Evolutionary conservation across 2,888 invertebrate species (phyloP).

Genomic region (Nomada flava): DNA sequence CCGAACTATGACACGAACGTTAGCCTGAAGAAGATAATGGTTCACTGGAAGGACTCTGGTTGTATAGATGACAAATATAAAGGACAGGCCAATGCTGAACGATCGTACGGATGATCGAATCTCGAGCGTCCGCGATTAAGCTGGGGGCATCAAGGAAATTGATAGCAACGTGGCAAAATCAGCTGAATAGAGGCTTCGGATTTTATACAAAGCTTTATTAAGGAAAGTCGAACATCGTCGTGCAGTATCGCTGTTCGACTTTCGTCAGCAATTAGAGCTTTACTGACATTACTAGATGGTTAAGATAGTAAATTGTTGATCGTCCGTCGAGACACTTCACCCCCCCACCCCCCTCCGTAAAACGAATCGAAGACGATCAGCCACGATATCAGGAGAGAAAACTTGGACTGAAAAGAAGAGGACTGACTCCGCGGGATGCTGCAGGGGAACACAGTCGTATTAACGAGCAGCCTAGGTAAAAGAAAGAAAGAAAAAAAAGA

Average conservation of each 20-base stretch:
- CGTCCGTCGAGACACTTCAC: conserved; percentile 40
- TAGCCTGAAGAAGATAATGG: conserved; percentile 18
- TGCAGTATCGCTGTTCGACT: conserved; percentile 22
- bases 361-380: conserved; percentile 54
- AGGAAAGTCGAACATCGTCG: conserved; percentile 18
- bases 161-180: conserved; percentile 7
- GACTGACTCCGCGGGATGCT: conserved; percentile 29
- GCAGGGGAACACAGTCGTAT: conserved; percentile 18
- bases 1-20: neutral
- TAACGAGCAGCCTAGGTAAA: conserved; percentile 39
- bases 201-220: conserved; percentile 57
- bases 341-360: neutral
- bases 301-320: conserved; percentile 71
- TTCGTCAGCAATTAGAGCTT: conserved; percentile 65
- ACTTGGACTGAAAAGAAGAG: conserved; percentile 57
- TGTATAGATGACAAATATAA: neutral
- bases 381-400: conserved; percentile 54
- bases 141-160: conserved; percentile 1
- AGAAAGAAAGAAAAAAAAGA: too few species aligned
- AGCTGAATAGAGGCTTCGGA: conserved; percentile 63
- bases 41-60: neutral
- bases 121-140: neutral
- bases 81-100: neutral
- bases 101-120: neutral
- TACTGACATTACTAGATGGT: conserved; percentile 75